A percentile compares a stretch with the other conserved stretches of the same genome.
Evolutionary conservation across 2,888 invertebrate genomes (phyloP).

Genomic region (Eubasilissa splendida): DNA sequence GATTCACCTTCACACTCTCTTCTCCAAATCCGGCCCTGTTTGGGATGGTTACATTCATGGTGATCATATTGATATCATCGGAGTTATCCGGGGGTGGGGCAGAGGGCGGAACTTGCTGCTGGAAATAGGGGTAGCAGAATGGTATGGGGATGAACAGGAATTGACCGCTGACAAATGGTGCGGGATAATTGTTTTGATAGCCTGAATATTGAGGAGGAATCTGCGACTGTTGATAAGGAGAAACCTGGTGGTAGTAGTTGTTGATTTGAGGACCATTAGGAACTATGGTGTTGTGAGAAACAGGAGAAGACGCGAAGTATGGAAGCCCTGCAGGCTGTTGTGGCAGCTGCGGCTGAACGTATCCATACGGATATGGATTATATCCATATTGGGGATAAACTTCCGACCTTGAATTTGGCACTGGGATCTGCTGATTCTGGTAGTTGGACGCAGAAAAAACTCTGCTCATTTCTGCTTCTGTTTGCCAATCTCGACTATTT

Average conservation of each 20-base stretch:
- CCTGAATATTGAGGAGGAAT: not conserved
- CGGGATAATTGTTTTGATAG: not conserved
- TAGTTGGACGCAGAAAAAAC: not conserved
- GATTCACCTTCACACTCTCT: not conserved
- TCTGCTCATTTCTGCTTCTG: not conserved
- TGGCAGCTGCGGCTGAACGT: not conserved
- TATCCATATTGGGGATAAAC: not conserved
- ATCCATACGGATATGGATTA: not conserved
- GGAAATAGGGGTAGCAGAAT: not conserved
- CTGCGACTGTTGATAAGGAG: not conserved
- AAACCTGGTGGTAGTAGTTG: slow-evolving; percentile 31
- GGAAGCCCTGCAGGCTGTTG: not conserved
- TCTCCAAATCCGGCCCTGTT: not conserved
- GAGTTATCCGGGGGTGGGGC: too few species aligned
- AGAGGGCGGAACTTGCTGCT: too few species aligned
- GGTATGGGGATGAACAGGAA: slow-evolving; percentile 19
- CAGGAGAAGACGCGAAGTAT: not conserved
- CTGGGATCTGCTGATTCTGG: not conserved
- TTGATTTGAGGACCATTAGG: slow-evolving; percentile 44
- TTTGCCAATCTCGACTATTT: slow-evolving; percentile 24
- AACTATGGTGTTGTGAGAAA: slow-evolving; percentile 12
- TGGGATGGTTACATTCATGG: too few species aligned
- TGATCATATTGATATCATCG: too few species aligned
- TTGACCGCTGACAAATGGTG: not conserved
- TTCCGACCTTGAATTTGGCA: not conserved